Percentiles rank a stretch among this genome's conserved stretches.
Conservation (phyloP, 1,140 invertebrate species). For the Macrocentrus cingulum region DNA sequence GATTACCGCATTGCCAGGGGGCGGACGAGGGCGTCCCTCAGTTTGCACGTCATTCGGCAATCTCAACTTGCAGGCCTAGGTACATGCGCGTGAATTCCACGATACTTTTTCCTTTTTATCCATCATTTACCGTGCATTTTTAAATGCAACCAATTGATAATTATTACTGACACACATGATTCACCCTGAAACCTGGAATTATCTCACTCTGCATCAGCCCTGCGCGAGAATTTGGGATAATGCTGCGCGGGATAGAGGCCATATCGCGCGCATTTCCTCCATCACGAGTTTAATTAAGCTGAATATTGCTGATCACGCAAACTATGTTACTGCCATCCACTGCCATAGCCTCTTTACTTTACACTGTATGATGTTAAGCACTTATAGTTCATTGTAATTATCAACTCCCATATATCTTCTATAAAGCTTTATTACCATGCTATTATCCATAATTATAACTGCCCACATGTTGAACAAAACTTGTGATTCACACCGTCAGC, state of each 20-base stretch:
- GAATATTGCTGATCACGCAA: neutral
- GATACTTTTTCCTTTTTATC: constrained; percentile 35
- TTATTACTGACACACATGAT: no score
- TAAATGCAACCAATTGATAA: neutral
- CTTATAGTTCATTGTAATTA: neutral
- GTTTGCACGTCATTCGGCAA: constrained; percentile 60
- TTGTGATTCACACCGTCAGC: neutral
- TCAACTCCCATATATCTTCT: neutral
- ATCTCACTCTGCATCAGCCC: no score
- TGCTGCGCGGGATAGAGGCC: neutral
- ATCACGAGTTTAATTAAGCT: constrained; percentile 19
- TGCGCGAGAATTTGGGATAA: constrained; percentile 19
- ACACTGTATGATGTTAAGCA: neutral
- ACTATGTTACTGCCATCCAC: neutral
- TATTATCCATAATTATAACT: constrained; percentile 3
- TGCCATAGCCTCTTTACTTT: neutral
- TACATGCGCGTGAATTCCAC: constrained; percentile 50
- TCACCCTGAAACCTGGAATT: no score
- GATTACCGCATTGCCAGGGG: constrained; percentile 59
- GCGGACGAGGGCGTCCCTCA: constrained; percentile 57
- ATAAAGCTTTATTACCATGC: neutral
- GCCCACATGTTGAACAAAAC: neutral
- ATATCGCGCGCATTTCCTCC: constrained; percentile 12
- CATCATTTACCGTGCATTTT: constrained; percentile 10
- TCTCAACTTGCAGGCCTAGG: constrained; percentile 46